Evolutionary conservation across 2,797 vertebrate genomes (phyloP).

Genomic region (Phylloscopus collybita): DNA sequence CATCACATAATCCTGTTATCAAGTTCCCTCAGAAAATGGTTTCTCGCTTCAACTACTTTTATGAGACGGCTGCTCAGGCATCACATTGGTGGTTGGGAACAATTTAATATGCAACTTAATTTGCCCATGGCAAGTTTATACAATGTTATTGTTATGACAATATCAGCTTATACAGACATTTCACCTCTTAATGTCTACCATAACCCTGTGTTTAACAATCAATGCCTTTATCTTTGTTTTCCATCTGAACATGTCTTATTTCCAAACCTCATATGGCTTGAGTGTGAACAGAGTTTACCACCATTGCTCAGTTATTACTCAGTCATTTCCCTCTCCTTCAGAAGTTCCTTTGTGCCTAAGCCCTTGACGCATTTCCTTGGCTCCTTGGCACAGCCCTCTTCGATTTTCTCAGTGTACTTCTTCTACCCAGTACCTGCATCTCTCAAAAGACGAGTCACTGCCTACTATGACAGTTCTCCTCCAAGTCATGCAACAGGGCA

Average conservation of each 20-base stretch:
- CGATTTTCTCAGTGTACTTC: background rate
- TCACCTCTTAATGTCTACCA: constrained; percentile 7
- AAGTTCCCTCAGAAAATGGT: constrained; percentile 42
- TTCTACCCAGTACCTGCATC: background rate
- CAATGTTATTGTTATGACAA: background rate
- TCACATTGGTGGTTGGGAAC: background rate
- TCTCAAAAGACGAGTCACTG: background rate
- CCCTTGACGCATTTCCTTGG: background rate
- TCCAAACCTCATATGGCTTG: rapidly evolving
- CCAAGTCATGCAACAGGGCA: background rate
- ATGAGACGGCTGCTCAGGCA: constrained; percentile 47
- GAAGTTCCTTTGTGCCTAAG: background rate
- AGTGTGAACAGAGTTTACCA: background rate
- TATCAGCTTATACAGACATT: constrained; percentile 19
- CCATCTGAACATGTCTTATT: background rate
- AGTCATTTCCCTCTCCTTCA: background rate
- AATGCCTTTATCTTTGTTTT: constrained; percentile 15
- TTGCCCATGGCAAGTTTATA: constrained; percentile 35
- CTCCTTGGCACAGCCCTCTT: background rate
- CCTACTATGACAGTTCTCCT: background rate
- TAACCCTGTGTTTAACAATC: constrained; percentile 29
- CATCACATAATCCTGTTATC: constrained; percentile 62
- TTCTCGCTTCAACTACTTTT: constrained; percentile 53
- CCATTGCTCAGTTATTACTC: background rate
- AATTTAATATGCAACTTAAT: constrained; percentile 25